These are phyloP conservation scores for Alethe castanea DNA, from an alignment of 2,113 vertebrate species.

Conservation along the genomic window DNA sequence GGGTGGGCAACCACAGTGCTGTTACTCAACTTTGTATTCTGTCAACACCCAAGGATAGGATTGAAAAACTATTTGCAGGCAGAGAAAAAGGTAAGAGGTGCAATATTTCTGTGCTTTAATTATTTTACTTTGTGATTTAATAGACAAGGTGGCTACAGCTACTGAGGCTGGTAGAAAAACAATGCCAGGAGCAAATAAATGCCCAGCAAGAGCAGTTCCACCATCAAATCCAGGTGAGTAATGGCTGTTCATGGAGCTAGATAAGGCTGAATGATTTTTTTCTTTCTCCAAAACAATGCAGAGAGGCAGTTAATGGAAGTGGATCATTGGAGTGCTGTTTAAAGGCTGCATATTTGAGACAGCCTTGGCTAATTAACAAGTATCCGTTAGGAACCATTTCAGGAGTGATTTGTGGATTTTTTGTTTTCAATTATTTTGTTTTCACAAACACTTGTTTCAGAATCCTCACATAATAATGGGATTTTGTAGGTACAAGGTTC, in stretches of 20 bases:
- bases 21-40: not conserved
- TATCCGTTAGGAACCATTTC: not conserved
- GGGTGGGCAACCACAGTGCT: not conserved
- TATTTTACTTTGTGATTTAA: conserved; percentile 48
- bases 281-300: not conserved
- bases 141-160: conserved; percentile 91
- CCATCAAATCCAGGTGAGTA: conserved; percentile 88
- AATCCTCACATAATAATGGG: not conserved
- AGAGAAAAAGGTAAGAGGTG: not conserved
- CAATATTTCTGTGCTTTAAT: not conserved
- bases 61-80: not conserved
- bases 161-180: conserved; percentile 88
- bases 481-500: not conserved
- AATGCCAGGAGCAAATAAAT: conserved; percentile 90
- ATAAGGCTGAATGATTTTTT: not conserved
- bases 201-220: conserved; percentile 93
- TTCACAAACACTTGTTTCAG: not conserved
- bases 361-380: not conserved
- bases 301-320: not conserved
- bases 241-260: not conserved
- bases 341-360: not conserved
- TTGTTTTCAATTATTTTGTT: not conserved
- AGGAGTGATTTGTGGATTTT: not conserved
- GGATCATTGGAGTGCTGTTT: not conserved
- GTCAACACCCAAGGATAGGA: not conserved